phyloP scores from a whole-genome alignment of 2,888 invertebrate genomes.

The Acanthoscelides obtectus region DNA sequence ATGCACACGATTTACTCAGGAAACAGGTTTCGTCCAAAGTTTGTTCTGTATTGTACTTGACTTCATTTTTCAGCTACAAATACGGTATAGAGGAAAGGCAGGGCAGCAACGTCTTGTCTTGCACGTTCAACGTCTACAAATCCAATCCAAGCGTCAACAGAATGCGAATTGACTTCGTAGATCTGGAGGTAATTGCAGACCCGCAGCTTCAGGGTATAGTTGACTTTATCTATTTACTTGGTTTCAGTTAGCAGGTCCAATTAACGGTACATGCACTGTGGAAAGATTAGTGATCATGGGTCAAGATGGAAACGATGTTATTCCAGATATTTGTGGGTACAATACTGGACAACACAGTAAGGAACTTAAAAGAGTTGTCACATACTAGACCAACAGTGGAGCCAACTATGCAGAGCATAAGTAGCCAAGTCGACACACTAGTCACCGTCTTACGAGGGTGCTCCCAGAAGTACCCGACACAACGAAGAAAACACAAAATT shows the following conservation, averaged over 20 bases:
- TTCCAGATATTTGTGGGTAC: conserved; percentile 70
- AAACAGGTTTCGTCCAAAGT: too few relatives aligned
- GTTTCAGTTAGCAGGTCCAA: conserved; percentile 62
- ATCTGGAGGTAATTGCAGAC: conserved; percentile 57
- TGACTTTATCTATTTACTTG: neutral
- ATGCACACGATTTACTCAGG: too few relatives aligned
- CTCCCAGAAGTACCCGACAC: too few relatives aligned
- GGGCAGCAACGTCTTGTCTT: conserved; percentile 54
- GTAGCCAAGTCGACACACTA: too few relatives aligned
- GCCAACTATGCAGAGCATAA: too few relatives aligned
- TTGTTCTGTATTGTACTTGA: too few relatives aligned
- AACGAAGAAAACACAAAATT: too few relatives aligned
- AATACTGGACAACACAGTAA: conserved; percentile 74
- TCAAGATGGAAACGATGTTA: conserved; percentile 62
- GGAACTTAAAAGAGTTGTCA: conserved; percentile 12
- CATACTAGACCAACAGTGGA: too few relatives aligned
- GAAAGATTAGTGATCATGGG: conserved; percentile 70
- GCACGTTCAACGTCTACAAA: conserved; percentile 61
- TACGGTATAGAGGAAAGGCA: conserved; percentile 21
- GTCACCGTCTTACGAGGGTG: too few relatives aligned
- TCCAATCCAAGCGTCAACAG: conserved; percentile 59
- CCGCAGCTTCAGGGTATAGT: neutral
- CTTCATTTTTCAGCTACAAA: conserved; percentile 9
- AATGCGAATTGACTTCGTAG: conserved; percentile 63
- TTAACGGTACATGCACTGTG: conserved; percentile 61